Base-by-base conservation (phyloP, 92 coral and sea anemone species). In the Pocillopora meandrina region DNA sequence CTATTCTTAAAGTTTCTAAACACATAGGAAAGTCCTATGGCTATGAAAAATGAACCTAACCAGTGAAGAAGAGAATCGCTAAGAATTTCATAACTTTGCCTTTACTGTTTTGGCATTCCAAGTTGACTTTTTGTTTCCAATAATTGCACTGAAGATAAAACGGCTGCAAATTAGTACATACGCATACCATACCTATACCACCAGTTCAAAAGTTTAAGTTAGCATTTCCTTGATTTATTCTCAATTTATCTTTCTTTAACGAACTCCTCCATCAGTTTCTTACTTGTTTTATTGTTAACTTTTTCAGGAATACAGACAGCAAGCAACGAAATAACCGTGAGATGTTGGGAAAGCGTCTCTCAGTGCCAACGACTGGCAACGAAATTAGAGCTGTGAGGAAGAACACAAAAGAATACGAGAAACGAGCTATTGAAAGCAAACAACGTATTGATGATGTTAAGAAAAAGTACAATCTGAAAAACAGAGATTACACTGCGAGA, bases 401-500 rank as follows among this genome's bases (percentile, higher is more conserved):
- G 42, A 66, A 68, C 88, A 84, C 82, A 17, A 72, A 76, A 76
- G 83, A 65, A 15, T 84, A 18, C 47, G 61, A 84, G 18, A 75
- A 76, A 65, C 88, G 88, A 62, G 58, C 74, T 3, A 0, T n/a
- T n/a, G 82, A 55, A 3, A 84, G 88, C 88, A 77, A 76, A 18
- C 58, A 70, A 36, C 88, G 88, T 20, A 84, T 84, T 19, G 35
- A 60, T 20, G 81, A 84, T 17, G 58, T 18, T 14, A 62, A 36
- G 73, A 75, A 77, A 33, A 84, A 84, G 26, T 84, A 84, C 56
- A 76, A 84, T 35, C 57, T 84, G 2, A 56, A 76, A 67, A 76
- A 84, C 8, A 84, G 91, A 70, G 88, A 88, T 49, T 88, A 65
- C 74, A 10, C 34, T 11, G 75, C 64, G 9, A 83, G 88, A 73